A percentile compares a stretch with the other conserved stretches of the same genome.
Evolutionary conservation across 2,797 vertebrate species (phyloP).

Genomic region (Urocyon cinereoargenteus): DNA sequence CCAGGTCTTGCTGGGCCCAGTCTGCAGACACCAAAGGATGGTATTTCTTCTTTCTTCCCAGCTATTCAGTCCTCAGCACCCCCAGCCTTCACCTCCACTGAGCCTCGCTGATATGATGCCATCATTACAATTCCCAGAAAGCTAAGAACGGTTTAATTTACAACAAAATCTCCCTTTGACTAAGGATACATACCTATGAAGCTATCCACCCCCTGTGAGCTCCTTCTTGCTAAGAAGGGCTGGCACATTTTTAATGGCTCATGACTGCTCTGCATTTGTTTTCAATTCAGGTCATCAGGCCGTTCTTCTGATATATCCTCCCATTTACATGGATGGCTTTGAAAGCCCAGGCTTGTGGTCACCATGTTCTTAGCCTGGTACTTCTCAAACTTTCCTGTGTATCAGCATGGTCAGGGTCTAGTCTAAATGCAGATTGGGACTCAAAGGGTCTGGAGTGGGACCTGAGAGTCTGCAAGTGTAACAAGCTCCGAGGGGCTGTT

Average conservation of each 20-base stretch:
- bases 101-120: not conserved
- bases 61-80: not conserved
- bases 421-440: not conserved
- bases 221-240: not conserved
- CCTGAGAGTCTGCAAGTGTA: not conserved
- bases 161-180: not conserved
- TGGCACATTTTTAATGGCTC: not conserved
- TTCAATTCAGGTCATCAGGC: not conserved
- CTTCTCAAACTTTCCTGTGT: not conserved
- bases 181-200: not conserved
- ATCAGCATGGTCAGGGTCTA: not conserved
- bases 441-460: no score
- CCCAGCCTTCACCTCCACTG: not conserved
- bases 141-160: not conserved
- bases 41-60: not conserved
- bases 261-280: not conserved
- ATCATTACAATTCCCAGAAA: not conserved
- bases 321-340: not conserved
- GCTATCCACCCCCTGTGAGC: not conserved
- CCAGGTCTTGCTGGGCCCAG: accelerated
- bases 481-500: accelerated
- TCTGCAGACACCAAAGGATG: not conserved
- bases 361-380: not conserved
- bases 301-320: not conserved
- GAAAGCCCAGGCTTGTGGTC: not conserved